Percentiles rank a stretch among this genome's conserved stretches.
These are phyloP conservation scores for Drosophila funebris DNA, from an alignment of 1,140 invertebrate species.

Conservation along the genomic window DNA sequence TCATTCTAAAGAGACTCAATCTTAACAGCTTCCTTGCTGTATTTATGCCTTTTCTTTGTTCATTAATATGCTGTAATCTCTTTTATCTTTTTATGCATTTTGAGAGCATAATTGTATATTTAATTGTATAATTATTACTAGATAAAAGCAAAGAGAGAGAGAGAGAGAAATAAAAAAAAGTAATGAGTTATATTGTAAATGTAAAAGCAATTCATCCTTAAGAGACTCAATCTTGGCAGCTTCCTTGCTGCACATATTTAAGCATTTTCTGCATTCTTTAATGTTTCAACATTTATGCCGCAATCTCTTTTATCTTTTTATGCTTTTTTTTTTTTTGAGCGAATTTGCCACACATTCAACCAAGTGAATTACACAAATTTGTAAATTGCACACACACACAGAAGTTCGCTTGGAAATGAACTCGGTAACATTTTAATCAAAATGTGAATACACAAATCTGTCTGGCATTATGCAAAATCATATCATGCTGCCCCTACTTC, in stretches of 20 bases:
- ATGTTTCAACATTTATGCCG: neutral
- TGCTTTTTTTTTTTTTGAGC: neutral
- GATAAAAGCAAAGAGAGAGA: too few species aligned
- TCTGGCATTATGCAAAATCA: constrained; percentile 37
- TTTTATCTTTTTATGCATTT: neutral
- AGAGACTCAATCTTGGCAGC: too few species aligned
- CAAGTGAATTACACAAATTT: constrained; percentile 14
- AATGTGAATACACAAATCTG: constrained; percentile 27
- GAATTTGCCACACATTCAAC: constrained; percentile 1
- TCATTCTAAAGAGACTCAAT: too few species aligned
- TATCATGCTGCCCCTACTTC: neutral
- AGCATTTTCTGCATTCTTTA: neutral
- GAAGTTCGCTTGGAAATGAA: constrained; percentile 12
- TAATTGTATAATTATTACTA: too few species aligned
- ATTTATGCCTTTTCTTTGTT: too few species aligned
- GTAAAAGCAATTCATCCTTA: too few species aligned
- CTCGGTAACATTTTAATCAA: constrained; percentile 25
- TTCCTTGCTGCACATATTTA: too few species aligned
- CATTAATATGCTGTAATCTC: neutral
- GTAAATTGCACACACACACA: neutral
- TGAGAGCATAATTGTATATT: too few species aligned
- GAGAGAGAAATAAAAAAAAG: too few species aligned
- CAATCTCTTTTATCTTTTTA: neutral
- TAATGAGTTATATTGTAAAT: too few species aligned
- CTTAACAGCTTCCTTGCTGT: too few species aligned